These are phyloP conservation scores for Megaptera novaeangliae DNA, from an alignment of 2,113 vertebrate genomes.

Conservation along the genomic window DNA sequence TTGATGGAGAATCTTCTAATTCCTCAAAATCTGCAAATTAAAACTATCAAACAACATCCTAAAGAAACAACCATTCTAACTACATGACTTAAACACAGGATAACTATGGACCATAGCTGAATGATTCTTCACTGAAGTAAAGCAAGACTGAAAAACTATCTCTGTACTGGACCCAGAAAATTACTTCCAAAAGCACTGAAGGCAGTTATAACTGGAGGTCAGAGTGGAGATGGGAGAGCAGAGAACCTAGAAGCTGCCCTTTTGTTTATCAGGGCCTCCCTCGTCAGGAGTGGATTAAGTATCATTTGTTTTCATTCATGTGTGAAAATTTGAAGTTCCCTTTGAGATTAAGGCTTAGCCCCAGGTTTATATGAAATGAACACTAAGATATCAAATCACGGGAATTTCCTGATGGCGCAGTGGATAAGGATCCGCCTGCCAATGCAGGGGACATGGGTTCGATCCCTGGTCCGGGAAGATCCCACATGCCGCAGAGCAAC, in stretches of 20 bases:
- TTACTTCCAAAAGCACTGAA: neutral
- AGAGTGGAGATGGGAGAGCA: neutral
- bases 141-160: neutral
- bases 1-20: neutral
- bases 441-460: too few relatives aligned
- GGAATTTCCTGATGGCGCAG: too few relatives aligned
- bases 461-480: too few relatives aligned
- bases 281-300: neutral
- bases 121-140: neutral
- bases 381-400: neutral
- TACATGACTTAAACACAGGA: neutral
- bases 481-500: too few relatives aligned
- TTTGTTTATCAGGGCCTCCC: neutral
- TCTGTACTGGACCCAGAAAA: neutral
- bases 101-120: neutral
- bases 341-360: neutral
- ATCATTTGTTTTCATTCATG: neutral
- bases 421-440: too few relatives aligned
- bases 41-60: neutral
- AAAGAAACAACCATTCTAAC: neutral
- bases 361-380: constrained; percentile 1
- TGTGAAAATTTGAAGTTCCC: neutral
- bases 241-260: neutral
- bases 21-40: neutral
- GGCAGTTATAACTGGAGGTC: neutral